A percentile compares a stretch with the other conserved stretches of the same genome.
Conservation (phyloP, 2,888 invertebrate species). For the Leptinotarsa juncta region DNA sequence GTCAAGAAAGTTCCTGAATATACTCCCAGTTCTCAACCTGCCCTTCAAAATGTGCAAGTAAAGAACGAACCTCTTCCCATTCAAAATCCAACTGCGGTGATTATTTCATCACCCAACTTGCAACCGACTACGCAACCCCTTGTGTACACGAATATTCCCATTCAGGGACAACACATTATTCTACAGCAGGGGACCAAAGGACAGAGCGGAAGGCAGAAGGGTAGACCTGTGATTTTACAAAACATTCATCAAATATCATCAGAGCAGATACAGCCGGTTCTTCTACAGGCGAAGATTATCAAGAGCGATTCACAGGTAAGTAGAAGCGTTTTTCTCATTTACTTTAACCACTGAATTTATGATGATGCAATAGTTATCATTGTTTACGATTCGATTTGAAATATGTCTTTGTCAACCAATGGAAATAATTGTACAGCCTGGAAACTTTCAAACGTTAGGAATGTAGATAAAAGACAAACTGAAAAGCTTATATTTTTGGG, state of each 20-base stretch:
- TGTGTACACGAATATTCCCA: conserved; percentile 59
- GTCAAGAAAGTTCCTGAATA: conserved; percentile 50
- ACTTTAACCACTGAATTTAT: not conserved
- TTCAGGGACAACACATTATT: conserved; percentile 54
- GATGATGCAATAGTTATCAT: not conserved
- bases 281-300: conserved; percentile 75
- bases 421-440: too few species aligned
- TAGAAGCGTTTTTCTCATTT: not conserved
- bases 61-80: conserved; percentile 49
- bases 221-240: conserved; percentile 60
- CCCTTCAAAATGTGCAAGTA: conserved; percentile 45
- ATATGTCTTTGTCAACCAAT: too few species aligned
- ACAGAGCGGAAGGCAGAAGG: conserved; percentile 44
- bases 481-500: too few species aligned
- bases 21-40: conserved; percentile 42
- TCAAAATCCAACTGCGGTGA: conserved; percentile 54
- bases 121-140: conserved; percentile 56
- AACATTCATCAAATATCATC: conserved; percentile 60
- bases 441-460: too few species aligned
- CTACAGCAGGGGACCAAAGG: conserved; percentile 42
- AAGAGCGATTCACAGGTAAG: conserved; percentile 56
- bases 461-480: too few species aligned
- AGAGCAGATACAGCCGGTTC: conserved; percentile 68
- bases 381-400: too few species aligned
- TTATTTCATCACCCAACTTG: conserved; percentile 54